Conservation (phyloP, 2,888 invertebrate species). For the Sminthurinus aureus region DNA sequence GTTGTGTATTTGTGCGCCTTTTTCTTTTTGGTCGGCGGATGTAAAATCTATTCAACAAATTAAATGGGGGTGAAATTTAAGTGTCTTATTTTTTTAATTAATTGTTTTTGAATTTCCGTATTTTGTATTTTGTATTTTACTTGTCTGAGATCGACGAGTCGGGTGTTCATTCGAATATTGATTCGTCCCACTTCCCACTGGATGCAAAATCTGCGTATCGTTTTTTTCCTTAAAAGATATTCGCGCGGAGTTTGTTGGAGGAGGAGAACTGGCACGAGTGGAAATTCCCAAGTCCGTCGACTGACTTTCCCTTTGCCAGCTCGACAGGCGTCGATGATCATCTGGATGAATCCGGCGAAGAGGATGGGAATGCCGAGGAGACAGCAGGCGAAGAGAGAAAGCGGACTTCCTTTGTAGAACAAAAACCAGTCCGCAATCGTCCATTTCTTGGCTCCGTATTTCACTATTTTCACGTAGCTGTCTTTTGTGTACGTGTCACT, state of each 20-base stretch:
- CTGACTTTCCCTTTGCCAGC: not conserved
- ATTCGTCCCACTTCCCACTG: slow-evolving; percentile 39
- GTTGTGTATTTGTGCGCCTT: slow-evolving; percentile 32
- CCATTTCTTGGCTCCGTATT: not conserved
- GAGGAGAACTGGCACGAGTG: slow-evolving; percentile 21
- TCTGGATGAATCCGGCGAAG: slow-evolving; percentile 26
- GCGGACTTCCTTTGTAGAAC: not conserved
- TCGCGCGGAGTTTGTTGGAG: slow-evolving; percentile 30
- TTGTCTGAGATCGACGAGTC: slow-evolving; percentile 21
- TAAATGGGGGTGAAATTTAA: too few species aligned
- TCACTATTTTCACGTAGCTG: slow-evolving; percentile 34
- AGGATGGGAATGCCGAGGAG: slow-evolving; percentile 22
- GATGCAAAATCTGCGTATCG: slow-evolving; percentile 21
- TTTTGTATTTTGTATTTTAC: too few species aligned
- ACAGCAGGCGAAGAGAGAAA: not conserved
- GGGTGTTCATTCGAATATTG: slow-evolving; percentile 33
- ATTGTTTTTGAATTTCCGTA: too few species aligned
- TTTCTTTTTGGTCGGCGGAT: slow-evolving; percentile 27
- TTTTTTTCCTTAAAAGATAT: slow-evolving; percentile 24
- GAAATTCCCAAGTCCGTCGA: slow-evolving; percentile 31
- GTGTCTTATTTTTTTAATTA: too few species aligned
- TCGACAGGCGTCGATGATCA: slow-evolving; percentile 7
- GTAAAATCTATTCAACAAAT: slow-evolving; percentile 28
- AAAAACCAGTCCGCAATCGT: slow-evolving; percentile 33
- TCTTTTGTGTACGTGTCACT: not conserved